Conservation (phyloP, 2,888 invertebrate species). For the Cryptophagus acutangulus region DNA sequence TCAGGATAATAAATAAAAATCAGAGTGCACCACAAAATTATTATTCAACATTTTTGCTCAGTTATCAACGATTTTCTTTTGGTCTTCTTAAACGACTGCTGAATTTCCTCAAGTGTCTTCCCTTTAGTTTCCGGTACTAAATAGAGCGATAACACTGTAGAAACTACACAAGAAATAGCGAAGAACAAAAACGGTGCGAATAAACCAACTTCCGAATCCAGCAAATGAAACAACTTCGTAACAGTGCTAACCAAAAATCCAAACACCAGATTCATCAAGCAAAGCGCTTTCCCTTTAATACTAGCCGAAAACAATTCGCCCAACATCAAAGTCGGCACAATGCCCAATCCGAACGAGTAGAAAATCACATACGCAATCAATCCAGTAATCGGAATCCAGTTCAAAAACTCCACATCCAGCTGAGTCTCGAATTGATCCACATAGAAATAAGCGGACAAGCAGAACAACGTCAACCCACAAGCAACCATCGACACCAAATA, state of each 20-base stretch:
- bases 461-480: no score
- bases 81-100: constrained; percentile 33
- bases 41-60: no score
- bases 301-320: constrained; percentile 38
- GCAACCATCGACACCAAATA: constrained; percentile 17
- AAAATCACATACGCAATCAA: constrained; percentile 31
- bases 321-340: constrained; percentile 35
- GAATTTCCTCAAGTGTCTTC: constrained; percentile 39
- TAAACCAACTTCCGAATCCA: constrained; percentile 32
- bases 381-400: constrained; percentile 21
- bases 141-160: constrained; percentile 30
- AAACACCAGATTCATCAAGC: constrained; percentile 30
- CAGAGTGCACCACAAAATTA: no score
- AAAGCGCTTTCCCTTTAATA: constrained; percentile 35
- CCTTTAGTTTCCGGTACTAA: constrained; percentile 41
- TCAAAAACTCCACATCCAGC: constrained; percentile 10
- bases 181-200: constrained; percentile 36
- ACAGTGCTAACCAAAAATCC: constrained; percentile 26
- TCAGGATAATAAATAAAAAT: no score
- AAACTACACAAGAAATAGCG: constrained; percentile 27
- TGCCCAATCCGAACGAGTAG: constrained; percentile 30
- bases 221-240: constrained; percentile 36
- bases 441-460: constrained; percentile 17
- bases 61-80: no score
- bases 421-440: constrained; percentile 16